A percentile compares a stretch with the other conserved stretches of the same genome.
These are phyloP conservation scores for Bellardia bayeri DNA, from an alignment of 2,888 invertebrate species.

Conservation along the genomic window DNA sequence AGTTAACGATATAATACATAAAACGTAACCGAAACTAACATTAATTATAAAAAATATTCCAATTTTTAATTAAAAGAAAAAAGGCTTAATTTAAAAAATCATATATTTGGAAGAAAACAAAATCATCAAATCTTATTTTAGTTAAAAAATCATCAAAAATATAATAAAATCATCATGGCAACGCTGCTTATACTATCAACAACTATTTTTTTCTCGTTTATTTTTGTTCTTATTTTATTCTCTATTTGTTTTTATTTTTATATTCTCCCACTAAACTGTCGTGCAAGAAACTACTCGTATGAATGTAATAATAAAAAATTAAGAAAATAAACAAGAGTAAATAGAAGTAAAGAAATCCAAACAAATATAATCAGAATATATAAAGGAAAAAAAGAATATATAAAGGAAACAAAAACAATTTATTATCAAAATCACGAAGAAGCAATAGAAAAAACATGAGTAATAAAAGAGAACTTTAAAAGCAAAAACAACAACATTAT, in stretches of 20 bases:
- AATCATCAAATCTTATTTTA: too few species aligned
- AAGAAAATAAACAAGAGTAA: conserved; percentile 28
- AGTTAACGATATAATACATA: too few species aligned
- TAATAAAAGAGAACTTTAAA: background rate
- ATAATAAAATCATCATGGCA: too few species aligned
- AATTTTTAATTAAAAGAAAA: too few species aligned
- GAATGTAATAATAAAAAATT: background rate
- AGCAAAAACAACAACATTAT: background rate
- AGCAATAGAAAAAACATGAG: background rate
- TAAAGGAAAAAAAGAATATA: conserved; percentile 9
- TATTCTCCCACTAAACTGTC: conserved; percentile 38
- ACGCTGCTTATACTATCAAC: too few species aligned
- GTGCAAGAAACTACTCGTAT: background rate
- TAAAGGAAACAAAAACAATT: background rate
- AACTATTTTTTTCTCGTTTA: conserved; percentile 77
- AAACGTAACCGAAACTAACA: too few species aligned
- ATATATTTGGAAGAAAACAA: too few species aligned
- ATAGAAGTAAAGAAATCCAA: conserved; percentile 19
- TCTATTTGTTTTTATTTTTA: conserved; percentile 45
- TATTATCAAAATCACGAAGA: background rate
- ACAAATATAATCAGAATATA: background rate
- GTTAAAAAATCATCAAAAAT: too few species aligned
- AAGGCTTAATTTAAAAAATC: too few species aligned
- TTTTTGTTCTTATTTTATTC: conserved; percentile 58
- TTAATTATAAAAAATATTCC: too few species aligned